Conservation (phyloP, 2,797 vertebrate species). For the Mormyrops attenuatus region DNA sequence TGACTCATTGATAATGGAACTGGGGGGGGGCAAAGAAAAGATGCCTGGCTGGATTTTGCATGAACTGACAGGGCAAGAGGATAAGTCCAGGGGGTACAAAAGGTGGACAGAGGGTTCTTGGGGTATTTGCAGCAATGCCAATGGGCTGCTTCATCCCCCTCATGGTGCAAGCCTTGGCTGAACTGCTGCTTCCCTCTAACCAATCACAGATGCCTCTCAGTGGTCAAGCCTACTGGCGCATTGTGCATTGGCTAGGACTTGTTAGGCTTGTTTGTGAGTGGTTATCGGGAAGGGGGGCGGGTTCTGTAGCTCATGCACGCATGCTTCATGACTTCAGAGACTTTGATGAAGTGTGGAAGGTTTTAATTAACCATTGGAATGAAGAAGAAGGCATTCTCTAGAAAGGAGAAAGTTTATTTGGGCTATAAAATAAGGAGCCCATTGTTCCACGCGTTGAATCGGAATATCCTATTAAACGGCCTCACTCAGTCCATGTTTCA, state of each 20-base stretch:
- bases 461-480: background rate
- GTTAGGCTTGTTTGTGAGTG: background rate
- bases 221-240: background rate
- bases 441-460: background rate
- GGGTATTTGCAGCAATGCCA: background rate
- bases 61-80: background rate
- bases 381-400: background rate
- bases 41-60: background rate
- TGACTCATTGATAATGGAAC: background rate
- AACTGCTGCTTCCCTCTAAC: background rate
- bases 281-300: background rate
- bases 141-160: background rate
- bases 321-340: background rate
- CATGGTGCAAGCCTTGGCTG: background rate
- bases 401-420: background rate
- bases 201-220: conserved; percentile 4
- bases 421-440: background rate
- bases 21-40: background rate
- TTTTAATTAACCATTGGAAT: conserved; percentile 6
- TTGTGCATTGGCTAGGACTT: background rate
- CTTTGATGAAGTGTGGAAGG: conserved; percentile 10
- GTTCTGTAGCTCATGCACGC: background rate
- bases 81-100: background rate
- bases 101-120: background rate
- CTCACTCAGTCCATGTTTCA: background rate